Evolutionary conservation across 1,140 invertebrate genomes (phyloP), one percentile per base, ranked within the genome.

Genomic region (Arion vulgaris): DNA sequence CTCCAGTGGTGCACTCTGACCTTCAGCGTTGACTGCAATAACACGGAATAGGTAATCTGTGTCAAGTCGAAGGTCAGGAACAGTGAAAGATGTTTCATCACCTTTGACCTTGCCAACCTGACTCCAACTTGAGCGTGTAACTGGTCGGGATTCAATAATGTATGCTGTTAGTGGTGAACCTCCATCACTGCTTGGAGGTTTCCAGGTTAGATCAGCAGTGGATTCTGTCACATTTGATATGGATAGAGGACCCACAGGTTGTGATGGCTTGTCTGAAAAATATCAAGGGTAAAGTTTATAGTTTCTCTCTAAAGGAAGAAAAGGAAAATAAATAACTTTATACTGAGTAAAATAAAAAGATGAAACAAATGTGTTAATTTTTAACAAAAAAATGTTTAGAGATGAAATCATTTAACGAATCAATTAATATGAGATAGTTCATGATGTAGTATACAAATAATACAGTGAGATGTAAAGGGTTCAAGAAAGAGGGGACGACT

Each of bases 191-290:
- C 94, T 93, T n/a, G 98, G 98, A 90, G 96, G 95, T 89, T 96
- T 95, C 98, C 98, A 99, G 26, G 95, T 94, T 34, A 99, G 92
- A 95, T 49, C 98, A 51, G 98, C 95, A 72, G 96, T 95, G 92
- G 99, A 97, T 15, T 97, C 97, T 13, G 96, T 97, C 36, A 99
- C 95, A 90, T 99, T 97, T 81, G 95, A 96, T 88, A 99, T 97
- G 90, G 98, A 97, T 85, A 98, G 96, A 66, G 96, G 97, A 57
- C 89, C 89, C 69, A 88, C 81, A 17, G 91, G 91, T 79, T 83
- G 84, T 39, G 86, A 83, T 79, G 91, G 91, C 66, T 88, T 88
- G 51, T 88, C 90, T 91, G 83, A 62, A 66, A 72, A 5, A 32
- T 28, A 28, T 38, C 41, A 53, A 51, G 39, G 5, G 23, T 32